Percentiles rank a stretch among this genome's conserved stretches.
Evolutionary conservation across 2,113 vertebrate species (phyloP).

Genomic region (Centropus unirufus): DNA sequence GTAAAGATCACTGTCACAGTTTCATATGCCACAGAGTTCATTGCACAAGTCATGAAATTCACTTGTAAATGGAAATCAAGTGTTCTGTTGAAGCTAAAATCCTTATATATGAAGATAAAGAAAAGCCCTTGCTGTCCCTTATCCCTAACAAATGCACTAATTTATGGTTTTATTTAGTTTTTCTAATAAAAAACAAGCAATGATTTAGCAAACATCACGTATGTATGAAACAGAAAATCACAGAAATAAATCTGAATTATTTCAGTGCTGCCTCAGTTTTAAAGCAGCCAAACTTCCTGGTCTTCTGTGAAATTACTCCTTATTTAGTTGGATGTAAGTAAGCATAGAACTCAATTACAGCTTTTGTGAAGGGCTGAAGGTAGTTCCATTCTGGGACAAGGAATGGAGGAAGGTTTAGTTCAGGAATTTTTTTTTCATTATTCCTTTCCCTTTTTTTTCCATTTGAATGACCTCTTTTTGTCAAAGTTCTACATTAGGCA

Average conservation of each 20-base stretch:
- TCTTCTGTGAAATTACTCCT: not conserved
- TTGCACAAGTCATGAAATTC: constrained; percentile 1
- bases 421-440: not conserved
- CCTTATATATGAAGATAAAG: not conserved
- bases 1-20: not conserved
- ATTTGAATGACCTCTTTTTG: not conserved
- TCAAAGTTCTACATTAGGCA: not conserved
- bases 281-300: not conserved
- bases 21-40: not conserved
- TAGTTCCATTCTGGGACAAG: not conserved
- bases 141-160: not conserved
- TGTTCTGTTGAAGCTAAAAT: not conserved
- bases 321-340: not conserved
- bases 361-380: not conserved
- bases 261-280: not conserved
- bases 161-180: constrained; percentile 14
- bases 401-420: not conserved
- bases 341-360: not conserved
- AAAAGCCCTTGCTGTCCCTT: constrained; percentile 6
- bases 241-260: not conserved
- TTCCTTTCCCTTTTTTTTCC: accelerated
- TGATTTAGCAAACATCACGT: not conserved
- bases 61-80: constrained; percentile 33
- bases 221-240: not conserved
- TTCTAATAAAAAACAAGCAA: not conserved